Percentiles rank a stretch among this genome's conserved stretches.
Conservation (phyloP, 2,797 vertebrate species). For the Phaenicophaeus curvirostris region DNA sequence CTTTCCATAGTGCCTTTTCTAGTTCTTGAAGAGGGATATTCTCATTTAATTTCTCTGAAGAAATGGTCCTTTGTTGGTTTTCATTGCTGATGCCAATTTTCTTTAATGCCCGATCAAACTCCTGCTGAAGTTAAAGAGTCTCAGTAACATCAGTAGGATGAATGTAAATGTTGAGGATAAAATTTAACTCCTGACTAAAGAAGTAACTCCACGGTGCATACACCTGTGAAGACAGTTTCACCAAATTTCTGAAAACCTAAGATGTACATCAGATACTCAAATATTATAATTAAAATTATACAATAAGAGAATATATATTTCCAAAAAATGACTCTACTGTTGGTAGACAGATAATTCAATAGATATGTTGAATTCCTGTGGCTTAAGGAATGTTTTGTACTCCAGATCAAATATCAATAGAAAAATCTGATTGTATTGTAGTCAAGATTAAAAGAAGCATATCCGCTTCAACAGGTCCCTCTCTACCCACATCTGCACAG, state of each 20-base stretch:
- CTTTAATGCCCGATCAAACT: constrained; percentile 8
- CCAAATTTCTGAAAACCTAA: neutral
- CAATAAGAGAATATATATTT: neutral
- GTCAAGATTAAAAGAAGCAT: constrained; percentile 45
- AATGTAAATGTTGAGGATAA: neutral
- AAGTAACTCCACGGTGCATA: neutral
- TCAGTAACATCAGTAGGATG: neutral
- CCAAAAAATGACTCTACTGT: neutral
- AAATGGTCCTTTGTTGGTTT: neutral
- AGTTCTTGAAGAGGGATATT: neutral
- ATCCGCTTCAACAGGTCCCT: neutral
- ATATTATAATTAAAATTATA: constrained; percentile 23
- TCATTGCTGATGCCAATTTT: neutral
- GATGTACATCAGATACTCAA: neutral
- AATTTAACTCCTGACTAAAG: constrained; percentile 12
- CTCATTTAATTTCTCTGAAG: neutral
- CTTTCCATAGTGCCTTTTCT: neutral
- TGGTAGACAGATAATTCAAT: constrained; percentile 18
- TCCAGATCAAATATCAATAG: constrained; percentile 33
- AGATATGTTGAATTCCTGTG: neutral
- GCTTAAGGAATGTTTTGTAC: constrained; percentile 5
- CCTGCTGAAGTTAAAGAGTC: neutral
- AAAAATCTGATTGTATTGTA: constrained; percentile 28
- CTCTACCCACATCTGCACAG: neutral
- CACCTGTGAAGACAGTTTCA: neutral